phyloP scores from a whole-genome alignment of 1,140 invertebrate species.

The Cherax destructor region DNA sequence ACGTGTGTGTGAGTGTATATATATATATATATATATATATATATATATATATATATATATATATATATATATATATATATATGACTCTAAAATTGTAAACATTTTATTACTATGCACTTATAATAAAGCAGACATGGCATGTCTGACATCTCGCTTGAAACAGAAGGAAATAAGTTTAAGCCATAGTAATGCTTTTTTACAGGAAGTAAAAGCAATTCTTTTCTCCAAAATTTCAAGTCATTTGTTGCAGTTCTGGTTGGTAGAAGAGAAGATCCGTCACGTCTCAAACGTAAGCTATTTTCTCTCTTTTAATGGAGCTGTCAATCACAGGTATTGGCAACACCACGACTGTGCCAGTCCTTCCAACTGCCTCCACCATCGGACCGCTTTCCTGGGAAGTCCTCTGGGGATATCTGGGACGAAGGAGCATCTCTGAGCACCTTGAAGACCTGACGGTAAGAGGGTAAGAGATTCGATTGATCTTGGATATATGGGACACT shows the following conservation, averaged over 20 bases:
- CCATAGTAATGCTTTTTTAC: not conserved
- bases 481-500: not conserved
- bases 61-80: constrained; percentile 12
- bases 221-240: constrained; percentile 5
- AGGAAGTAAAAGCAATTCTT: constrained; percentile 1
- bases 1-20: too few relatives aligned
- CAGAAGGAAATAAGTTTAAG: not conserved
- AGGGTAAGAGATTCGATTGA: not conserved
- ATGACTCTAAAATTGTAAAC: not conserved
- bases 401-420: not conserved
- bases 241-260: constrained; percentile 41
- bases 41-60: constrained; percentile 12
- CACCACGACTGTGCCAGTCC: constrained; percentile 15
- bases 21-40: not conserved
- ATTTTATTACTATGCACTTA: not conserved
- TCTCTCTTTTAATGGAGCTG: constrained; percentile 54
- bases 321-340: constrained; percentile 48
- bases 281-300: constrained; percentile 48
- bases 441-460: not conserved
- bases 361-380: not conserved
- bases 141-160: not conserved
- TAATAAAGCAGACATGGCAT: not conserved
- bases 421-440: not conserved
- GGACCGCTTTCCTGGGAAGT: not conserved
- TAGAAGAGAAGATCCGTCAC: constrained; percentile 39